Evolutionary conservation across 2,797 vertebrate species (phyloP).

Genomic region (Echiichthys vipera): DNA sequence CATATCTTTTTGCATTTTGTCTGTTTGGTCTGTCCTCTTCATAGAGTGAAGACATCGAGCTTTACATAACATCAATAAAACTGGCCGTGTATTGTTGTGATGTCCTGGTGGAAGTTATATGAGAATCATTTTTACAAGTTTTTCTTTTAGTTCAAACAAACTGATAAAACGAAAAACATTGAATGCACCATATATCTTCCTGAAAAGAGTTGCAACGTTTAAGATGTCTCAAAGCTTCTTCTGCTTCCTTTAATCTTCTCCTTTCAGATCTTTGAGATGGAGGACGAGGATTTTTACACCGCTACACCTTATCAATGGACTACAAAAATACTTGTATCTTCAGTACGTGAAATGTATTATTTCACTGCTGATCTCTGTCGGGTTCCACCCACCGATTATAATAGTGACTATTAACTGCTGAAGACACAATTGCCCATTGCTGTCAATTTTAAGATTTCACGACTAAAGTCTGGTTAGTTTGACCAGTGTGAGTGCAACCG

Average conservation of each 20-base stretch:
- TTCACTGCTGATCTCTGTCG: neutral
- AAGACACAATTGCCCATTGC: too few species aligned
- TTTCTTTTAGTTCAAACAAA: neutral
- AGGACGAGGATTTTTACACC: neutral
- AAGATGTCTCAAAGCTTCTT: neutral
- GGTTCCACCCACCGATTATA: neutral
- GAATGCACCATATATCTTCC: neutral
- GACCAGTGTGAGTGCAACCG: too few species aligned
- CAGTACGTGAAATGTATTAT: neutral
- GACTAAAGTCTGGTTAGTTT: too few species aligned
- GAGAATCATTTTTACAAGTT: neutral
- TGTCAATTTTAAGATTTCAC: too few species aligned
- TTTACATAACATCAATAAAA: neutral
- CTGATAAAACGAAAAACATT: conserved; percentile 12
- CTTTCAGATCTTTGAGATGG: conserved; percentile 2
- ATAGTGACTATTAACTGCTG: neutral
- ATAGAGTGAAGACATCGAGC: neutral
- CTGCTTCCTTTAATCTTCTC: conserved; percentile 31
- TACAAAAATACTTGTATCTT: neutral
- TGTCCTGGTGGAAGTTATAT: neutral
- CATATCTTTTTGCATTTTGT: neutral
- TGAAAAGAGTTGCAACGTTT: neutral
- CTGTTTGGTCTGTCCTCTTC: neutral
- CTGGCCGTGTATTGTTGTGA: neutral
- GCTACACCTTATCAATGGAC: neutral